Evolutionary conservation across 2,113 vertebrate genomes (phyloP).

Genomic region (Gopherus flavomarginatus): DNA sequence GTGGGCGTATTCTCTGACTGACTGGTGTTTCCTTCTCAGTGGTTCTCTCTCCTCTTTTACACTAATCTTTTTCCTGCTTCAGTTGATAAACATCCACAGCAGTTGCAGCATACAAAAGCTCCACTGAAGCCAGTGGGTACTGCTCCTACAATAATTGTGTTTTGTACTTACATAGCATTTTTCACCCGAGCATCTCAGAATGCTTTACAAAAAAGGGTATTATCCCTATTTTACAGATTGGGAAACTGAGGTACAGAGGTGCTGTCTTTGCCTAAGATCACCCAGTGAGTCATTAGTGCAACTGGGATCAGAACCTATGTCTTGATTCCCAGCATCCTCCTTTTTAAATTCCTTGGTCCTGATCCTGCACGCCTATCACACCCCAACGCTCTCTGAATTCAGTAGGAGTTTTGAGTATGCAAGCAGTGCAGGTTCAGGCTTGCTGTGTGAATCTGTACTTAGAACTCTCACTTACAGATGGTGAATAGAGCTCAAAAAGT

Average conservation of each 20-base stretch:
- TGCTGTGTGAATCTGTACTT: not conserved
- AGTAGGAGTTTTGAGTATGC: fast-evolving
- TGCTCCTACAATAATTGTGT: not conserved
- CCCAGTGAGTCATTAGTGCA: not conserved
- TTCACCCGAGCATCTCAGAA: not conserved
- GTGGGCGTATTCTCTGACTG: not conserved
- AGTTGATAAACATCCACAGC: conserved; percentile 56
- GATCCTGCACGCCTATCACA: not conserved
- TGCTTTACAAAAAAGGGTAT: not conserved
- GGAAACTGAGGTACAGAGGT: not conserved
- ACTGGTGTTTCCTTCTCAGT: conserved; percentile 6
- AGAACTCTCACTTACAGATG: not conserved
- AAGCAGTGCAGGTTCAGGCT: not conserved
- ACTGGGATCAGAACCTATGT: not conserved
- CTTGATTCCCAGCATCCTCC: not conserved
- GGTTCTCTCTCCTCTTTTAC: not conserved
- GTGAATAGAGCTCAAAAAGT: not conserved
- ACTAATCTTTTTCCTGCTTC: conserved; percentile 10
- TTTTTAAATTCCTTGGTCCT: not conserved
- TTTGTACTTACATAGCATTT: not conserved
- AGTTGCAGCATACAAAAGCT: conserved; percentile 61
- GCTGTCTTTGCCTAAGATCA: not conserved
- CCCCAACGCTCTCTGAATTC: not conserved
- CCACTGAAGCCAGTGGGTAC: conserved; percentile 45
- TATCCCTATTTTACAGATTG: fast-evolving